These are phyloP conservation scores for Sebastes reedi DNA, from an alignment of 2,797 vertebrate genomes.

Conservation along the genomic window DNA sequence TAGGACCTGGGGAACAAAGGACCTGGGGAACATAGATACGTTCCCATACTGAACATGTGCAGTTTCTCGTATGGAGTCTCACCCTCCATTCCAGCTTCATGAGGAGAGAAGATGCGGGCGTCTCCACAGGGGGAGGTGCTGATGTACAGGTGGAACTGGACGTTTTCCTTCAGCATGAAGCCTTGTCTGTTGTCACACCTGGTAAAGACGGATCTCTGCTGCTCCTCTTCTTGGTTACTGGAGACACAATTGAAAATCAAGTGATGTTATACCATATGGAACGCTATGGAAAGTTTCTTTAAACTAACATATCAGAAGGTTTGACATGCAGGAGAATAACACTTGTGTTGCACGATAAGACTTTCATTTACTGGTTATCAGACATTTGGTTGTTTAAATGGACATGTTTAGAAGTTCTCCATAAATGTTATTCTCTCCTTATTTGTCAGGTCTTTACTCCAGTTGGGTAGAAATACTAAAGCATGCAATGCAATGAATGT, in stretches of 20 bases:
- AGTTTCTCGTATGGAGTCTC: neutral
- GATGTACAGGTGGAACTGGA: constrained; percentile 97
- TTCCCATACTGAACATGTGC: neutral
- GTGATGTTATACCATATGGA: neutral
- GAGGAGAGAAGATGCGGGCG: constrained; percentile 95
- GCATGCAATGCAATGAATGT: neutral
- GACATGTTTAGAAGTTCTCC: neutral
- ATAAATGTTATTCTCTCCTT: neutral
- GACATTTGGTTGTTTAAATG: neutral
- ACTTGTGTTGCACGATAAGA: neutral
- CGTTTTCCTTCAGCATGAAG: constrained; percentile 89
- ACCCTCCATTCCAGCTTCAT: constrained; percentile 93
- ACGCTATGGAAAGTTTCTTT: neutral
- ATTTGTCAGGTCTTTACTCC: neutral
- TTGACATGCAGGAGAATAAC: neutral
- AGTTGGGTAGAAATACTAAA: neutral
- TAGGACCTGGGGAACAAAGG: no score
- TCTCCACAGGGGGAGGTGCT: constrained; percentile 97
- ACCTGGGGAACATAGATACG: neutral
- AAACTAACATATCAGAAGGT: neutral
- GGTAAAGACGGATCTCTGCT: constrained; percentile 90
- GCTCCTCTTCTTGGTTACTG: constrained; percentile 89
- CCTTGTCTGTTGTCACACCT: constrained; percentile 84
- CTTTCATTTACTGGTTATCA: neutral
- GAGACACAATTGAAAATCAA: neutral